Evolutionary conservation across 2,888 invertebrate species (phyloP).

Genomic region (Mesorhabditis belari): DNA sequence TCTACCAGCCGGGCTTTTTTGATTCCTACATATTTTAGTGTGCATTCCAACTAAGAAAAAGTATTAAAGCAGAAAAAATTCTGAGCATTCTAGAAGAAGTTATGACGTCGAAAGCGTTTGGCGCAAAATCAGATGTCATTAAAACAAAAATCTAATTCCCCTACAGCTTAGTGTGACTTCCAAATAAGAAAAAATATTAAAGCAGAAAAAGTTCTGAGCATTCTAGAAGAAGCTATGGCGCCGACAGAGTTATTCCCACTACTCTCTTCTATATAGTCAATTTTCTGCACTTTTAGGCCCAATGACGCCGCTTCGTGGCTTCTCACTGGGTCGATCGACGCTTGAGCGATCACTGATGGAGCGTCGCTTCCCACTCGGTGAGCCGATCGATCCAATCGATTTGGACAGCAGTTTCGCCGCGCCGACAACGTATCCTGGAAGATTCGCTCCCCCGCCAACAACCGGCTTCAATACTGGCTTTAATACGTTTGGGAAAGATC

Average conservation of each 20-base stretch:
- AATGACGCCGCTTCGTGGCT: neutral
- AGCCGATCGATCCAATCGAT: neutral
- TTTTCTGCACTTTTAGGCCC: neutral
- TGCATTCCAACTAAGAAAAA: no score
- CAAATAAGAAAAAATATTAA: no score
- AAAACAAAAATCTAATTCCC: no score
- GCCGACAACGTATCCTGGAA: neutral
- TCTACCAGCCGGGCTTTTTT: no score
- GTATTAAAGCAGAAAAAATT: no score
- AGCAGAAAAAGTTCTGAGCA: no score
- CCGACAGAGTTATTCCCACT: no score
- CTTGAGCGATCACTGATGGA: neutral
- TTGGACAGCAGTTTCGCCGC: neutral
- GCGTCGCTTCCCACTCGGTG: neutral
- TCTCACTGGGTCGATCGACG: neutral
- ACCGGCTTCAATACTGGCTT: neutral
- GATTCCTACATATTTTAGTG: no score
- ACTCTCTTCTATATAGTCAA: neutral
- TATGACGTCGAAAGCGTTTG: no score
- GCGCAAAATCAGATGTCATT: no score
- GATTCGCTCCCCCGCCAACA: neutral
- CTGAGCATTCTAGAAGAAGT: no score
- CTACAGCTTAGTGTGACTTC: no score
- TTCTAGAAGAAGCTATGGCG: neutral
- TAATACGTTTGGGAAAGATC: neutral